phyloP scores from a whole-genome alignment of 2,797 vertebrate species.

The Sylvia borin region DNA sequence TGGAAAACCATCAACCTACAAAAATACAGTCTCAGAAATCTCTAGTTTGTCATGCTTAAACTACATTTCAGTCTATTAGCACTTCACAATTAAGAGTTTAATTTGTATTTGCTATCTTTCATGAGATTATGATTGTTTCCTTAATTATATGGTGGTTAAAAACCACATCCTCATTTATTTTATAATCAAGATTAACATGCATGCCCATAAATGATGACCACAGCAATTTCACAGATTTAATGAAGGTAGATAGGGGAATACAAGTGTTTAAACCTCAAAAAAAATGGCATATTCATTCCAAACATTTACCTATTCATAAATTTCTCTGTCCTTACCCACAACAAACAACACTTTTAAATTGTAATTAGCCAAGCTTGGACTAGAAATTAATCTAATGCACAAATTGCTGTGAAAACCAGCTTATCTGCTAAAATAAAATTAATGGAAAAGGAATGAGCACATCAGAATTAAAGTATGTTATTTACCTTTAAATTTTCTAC shows the following conservation, averaged over 20 bases:
- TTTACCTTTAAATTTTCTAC: background rate
- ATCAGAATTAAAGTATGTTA: background rate
- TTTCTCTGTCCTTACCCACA: background rate
- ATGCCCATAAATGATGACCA: background rate
- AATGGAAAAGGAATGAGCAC: background rate
- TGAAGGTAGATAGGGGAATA: background rate
- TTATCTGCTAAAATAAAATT: background rate
- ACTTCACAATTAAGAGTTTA: background rate
- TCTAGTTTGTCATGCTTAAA: background rate
- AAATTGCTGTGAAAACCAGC: background rate
- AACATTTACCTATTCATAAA: background rate
- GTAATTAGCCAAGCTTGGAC: background rate
- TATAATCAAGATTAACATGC: background rate
- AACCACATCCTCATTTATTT: background rate
- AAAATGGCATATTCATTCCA: background rate
- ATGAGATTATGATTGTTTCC: background rate
- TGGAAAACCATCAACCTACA: background rate
- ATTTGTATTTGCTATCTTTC: constrained; percentile 15
- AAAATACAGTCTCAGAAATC: background rate
- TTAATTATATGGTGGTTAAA: constrained; percentile 1
- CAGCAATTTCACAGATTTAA: background rate
- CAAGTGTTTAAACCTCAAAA: background rate
- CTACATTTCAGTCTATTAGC: background rate
- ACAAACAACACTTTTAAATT: background rate
- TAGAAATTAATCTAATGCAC: background rate